Base-by-base conservation (phyloP, 2,888 invertebrate genomes). In the Cremastinae sp. region DNA sequence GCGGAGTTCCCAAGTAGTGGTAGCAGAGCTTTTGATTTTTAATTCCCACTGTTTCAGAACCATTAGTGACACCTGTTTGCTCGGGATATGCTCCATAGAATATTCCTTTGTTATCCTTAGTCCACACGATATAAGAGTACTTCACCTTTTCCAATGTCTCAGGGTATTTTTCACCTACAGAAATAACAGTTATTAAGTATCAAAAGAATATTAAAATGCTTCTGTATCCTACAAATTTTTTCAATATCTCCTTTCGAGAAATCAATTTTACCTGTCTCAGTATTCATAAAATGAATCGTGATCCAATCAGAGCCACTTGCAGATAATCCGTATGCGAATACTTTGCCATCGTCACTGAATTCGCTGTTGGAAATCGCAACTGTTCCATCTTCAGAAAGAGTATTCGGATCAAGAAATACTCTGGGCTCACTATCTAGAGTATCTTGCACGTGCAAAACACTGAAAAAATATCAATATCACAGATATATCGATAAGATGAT, bases 301-400 rank as follows among this genome's bases (percentile, higher is more conserved):
- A 95, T 94, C 99, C 99, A 99, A 90, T 99, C 99, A 0, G 98
- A 98, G 0, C 99, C 99, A 89, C 96, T 97, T 76, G 94, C 93
- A 81, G 97, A 97, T 0, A 99, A 91, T 0, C 96, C 97, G 90
- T 98, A 99, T 0, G 98, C 98, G 90, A 96, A 95, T 22, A 94
- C 94, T 84, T 93, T 92, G 10, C 98, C 98, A 91, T 99, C 95
- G 84, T 98, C 95, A 0, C 97, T 96, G 90, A 97, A 98, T 28
- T 94, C 91, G 53, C 93, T 94, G 77, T 93, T 93, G 0, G 94
- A 92, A 51, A 98, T 91, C 2, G 97, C 95, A 62, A 97, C 92
- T 1, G 97, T 97, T 45, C 97, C 98, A 91, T 99, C 99, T 8
- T 94, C 94, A 0, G 98, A 97, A 58, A 98, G 90, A 0, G 91